Percentiles rank a stretch among this genome's conserved stretches.
Evolutionary conservation across 2,113 vertebrate genomes (phyloP).

Genomic region (Gambusia affinis): DNA sequence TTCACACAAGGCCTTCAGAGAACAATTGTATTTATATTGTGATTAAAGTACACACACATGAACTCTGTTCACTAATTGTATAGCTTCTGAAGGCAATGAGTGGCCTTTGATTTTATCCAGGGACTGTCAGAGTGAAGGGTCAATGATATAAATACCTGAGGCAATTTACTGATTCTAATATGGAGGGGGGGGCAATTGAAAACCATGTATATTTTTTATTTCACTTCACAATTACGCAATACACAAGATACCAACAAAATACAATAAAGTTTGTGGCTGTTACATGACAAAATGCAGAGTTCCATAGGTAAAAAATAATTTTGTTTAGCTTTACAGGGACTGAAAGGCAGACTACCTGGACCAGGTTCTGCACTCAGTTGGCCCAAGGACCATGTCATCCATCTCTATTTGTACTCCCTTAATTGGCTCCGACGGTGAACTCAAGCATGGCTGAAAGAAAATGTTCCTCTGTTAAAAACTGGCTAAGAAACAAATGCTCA

Average conservation of each 20-base stretch:
- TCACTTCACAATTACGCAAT: neutral
- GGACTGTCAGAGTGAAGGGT: neutral
- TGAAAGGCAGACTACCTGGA: slow-evolving; percentile 52
- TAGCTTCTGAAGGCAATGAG: neutral
- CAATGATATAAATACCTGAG: neutral
- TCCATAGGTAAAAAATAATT: slow-evolving; percentile 11
- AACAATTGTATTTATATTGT: neutral
- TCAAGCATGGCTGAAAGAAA: slow-evolving; percentile 66
- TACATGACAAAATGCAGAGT: neutral
- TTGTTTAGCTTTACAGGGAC: slow-evolving; percentile 26
- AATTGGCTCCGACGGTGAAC: slow-evolving; percentile 77
- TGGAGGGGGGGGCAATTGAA: neutral
- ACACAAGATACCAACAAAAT: neutral
- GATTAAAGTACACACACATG: neutral
- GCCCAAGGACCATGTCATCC: slow-evolving; percentile 61
- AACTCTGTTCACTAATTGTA: neutral
- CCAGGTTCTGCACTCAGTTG: slow-evolving; percentile 49
- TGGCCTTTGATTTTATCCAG: neutral
- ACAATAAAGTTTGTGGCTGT: neutral
- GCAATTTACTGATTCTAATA: neutral
- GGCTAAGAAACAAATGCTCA: slow-evolving; percentile 59
- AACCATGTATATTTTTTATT: neutral
- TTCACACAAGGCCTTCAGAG: neutral
- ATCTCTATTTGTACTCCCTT: slow-evolving; percentile 74
- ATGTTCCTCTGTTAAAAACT: slow-evolving; percentile 67